Evolutionary conservation across 2,888 invertebrate species (phyloP), one percentile per base, ranked within the genome.

Genomic region (Caenorhabditis sp.): DNA sequence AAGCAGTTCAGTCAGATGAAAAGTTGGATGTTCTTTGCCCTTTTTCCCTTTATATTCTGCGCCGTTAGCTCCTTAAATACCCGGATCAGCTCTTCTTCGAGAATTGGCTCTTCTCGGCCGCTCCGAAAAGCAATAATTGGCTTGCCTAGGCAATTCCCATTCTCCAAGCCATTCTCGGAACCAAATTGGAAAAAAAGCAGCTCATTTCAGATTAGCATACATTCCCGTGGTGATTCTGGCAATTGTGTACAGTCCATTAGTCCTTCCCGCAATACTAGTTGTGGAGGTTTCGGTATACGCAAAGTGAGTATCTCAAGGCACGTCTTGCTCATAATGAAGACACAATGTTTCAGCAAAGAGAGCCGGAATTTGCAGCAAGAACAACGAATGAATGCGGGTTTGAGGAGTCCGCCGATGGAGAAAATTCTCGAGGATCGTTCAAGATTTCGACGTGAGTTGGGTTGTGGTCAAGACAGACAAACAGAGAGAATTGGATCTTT

Each of bases 351-450:
- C 26, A 70, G 70, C 9, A 51, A 40, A 13, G 26, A 28, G 6
- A 26, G 47, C 20, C 47, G 47, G 2, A 18, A 18, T 3, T 6
- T 47, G 47, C 47, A 18, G 8, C n/a, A 47, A 15, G 22, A 64
- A 28, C 26, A 32, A 26, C 20, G 44, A 32, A 35, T 28, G 18
- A 35, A 56, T 6, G 47, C 20, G 8, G 70, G 60, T 6, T 26
- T 72, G 11, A 47, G 56, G 4, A 44, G 11, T 3, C 72, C 72
- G 9, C 20, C 72, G 35, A 72, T 72, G 72, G 47, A 8, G 1
- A n/a, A 15, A 18, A 72, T 72, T 37, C 56, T 72, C 0, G 32
- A 64, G 20, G 64, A 72, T 11, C 24, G 26, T 26, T 32, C 22
- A 0, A 71, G 53, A 28, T 71, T 37, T 56, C 44, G 35, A 22